Conservation (phyloP, 2,888 invertebrate species). For the Cremastobaeus sp. region DNA sequence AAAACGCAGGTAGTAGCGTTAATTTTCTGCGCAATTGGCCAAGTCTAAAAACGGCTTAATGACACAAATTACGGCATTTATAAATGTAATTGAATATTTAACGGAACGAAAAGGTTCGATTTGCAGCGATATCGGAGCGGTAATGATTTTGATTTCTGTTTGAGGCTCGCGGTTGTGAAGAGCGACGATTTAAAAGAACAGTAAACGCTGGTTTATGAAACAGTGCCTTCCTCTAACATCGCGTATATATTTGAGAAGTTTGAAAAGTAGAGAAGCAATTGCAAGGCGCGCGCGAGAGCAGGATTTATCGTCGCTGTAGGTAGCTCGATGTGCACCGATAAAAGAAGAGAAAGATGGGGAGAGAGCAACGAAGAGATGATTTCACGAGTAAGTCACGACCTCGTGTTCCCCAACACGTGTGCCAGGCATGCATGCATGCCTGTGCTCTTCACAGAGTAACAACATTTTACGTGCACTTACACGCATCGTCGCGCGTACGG, state of each 20-base stretch:
- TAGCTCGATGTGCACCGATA: conserved; percentile 62
- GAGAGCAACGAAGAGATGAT: conserved; percentile 59
- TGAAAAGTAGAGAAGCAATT: conserved; percentile 54
- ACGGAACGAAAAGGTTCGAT: too few relatives aligned
- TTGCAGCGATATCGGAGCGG: too few relatives aligned
- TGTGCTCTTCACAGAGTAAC: conserved; percentile 60
- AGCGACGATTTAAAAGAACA: conserved; percentile 14
- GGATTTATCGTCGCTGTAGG: conserved; percentile 67
- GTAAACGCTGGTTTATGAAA: conserved; percentile 46
- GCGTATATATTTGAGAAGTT: conserved; percentile 54
- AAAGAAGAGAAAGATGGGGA: conserved; percentile 45
- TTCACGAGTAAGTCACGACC: conserved; percentile 66
- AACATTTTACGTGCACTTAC: conserved; percentile 66
- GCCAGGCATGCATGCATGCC: conserved; percentile 54
- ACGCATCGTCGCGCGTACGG: conserved; percentile 64
- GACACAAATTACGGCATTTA: too few relatives aligned
- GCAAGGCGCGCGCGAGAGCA: conserved; percentile 52
- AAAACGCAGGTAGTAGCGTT: too few relatives aligned
- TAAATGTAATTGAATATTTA: too few relatives aligned
- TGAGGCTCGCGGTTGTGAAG: too few relatives aligned
- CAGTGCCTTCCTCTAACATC: conserved; percentile 32
- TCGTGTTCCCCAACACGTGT: conserved; percentile 60
- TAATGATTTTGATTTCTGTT: too few relatives aligned
- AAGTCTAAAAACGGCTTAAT: too few relatives aligned
- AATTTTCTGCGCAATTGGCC: too few relatives aligned